Evolutionary conservation across 2,888 invertebrate species (phyloP).

Genomic region (Cataglyphis altisquamis): DNA sequence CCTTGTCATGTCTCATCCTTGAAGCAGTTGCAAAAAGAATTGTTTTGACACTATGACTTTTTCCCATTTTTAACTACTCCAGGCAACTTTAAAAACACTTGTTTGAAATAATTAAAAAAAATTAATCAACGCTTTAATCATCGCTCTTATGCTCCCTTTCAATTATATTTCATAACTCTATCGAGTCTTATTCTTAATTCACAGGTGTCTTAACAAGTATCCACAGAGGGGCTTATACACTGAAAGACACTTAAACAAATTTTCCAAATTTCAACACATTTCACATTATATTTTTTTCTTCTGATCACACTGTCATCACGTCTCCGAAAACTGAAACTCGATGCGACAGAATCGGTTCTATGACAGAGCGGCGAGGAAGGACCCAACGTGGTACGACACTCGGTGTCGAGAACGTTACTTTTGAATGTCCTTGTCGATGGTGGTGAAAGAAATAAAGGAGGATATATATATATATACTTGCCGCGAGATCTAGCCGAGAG

Average conservation of each 20-base stretch:
- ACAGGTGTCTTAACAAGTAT: not conserved
- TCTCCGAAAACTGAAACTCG: not conserved
- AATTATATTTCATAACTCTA: not conserved
- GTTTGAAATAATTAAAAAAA: not conserved
- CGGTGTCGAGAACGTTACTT: slow-evolving; percentile 54
- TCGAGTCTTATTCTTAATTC: not conserved
- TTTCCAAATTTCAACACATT: slow-evolving; percentile 29
- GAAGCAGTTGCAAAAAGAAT: not conserved
- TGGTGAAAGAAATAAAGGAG: slow-evolving; percentile 67
- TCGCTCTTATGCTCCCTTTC: not conserved
- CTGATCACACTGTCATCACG: slow-evolving; percentile 1
- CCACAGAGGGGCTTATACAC: not conserved
- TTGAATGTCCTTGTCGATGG: slow-evolving; percentile 52
- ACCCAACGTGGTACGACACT: slow-evolving; percentile 2
- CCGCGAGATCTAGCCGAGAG: slow-evolving; percentile 77
- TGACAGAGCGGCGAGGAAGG: slow-evolving; percentile 3
- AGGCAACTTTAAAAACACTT: not conserved
- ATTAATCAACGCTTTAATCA: not conserved
- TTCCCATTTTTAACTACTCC: not conserved
- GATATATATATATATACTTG: slow-evolving; percentile 67
- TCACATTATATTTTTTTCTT: not conserved
- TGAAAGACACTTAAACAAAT: slow-evolving; percentile 28
- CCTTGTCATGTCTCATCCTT: not conserved
- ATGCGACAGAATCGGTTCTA: not conserved
- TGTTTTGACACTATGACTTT: not conserved